phyloP scores from a whole-genome alignment of 1,140 invertebrate genomes.

The Drosophila bifasciata region DNA sequence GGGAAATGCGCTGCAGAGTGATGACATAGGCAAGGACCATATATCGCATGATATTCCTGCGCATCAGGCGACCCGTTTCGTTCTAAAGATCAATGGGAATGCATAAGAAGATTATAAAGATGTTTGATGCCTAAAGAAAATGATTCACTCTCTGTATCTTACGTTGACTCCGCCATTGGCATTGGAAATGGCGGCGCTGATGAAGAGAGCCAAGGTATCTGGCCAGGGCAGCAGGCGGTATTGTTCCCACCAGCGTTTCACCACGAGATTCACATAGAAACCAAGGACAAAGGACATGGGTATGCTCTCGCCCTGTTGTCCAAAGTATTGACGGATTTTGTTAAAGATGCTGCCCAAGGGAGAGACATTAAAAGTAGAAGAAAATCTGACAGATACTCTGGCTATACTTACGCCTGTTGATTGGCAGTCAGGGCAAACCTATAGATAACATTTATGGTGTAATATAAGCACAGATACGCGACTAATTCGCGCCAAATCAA shows the following conservation, averaged over 20 bases:
- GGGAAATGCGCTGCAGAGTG: constrained; percentile 93
- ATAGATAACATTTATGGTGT: constrained; percentile 94
- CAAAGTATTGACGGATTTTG: constrained; percentile 91
- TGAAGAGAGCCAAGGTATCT: constrained; percentile 94
- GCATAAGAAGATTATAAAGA: not conserved
- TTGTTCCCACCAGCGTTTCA: constrained; percentile 96
- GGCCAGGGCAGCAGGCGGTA: constrained; percentile 95
- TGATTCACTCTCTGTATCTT: constrained; percentile 82
- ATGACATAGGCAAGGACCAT: constrained; percentile 94
- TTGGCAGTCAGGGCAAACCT: constrained; percentile 91
- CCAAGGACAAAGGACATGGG: constrained; percentile 97
- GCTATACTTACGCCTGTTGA: constrained; percentile 91
- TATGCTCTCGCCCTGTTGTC: constrained; percentile 92
- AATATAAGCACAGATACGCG: constrained; percentile 94
- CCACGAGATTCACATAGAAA: constrained; percentile 96
- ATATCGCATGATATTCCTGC: constrained; percentile 95
- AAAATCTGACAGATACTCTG: not conserved
- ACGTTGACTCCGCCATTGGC: constrained; percentile 89
- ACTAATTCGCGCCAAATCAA: constrained; percentile 96
- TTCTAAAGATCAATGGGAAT: constrained; percentile 86
- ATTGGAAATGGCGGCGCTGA: constrained; percentile 93
- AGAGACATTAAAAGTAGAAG: not conserved
- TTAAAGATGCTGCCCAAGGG: constrained; percentile 88
- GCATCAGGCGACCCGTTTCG: constrained; percentile 93
- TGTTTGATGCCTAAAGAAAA: not conserved